Evolutionary conservation across 1,140 invertebrate species (phyloP), one percentile per base, ranked within the genome.

Genomic region (Agrilus planipennis): DNA sequence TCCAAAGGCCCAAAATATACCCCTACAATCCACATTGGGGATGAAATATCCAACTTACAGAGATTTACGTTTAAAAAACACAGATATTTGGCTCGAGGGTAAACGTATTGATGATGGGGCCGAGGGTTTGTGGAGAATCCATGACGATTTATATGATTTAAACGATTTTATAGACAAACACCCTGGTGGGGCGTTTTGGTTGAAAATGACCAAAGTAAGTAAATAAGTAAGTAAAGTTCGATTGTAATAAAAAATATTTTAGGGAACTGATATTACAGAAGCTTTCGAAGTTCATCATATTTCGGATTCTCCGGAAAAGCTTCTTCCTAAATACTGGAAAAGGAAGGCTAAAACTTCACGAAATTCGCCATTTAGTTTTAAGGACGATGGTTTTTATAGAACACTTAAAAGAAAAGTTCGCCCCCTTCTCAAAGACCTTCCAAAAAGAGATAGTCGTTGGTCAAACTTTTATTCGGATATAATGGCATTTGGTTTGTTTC

Each of bases 171-270:
- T 78, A 0, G 43, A 70, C 1, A 69, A 54, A 12, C 86, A 90
- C 69, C 86, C 85, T 12, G 86, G 86, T 19, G 85, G 85, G n/a
- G 34, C 60, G 9, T 76, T 82, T 51, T 89, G 84, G 83, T 55
- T 89, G 6, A 52, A 67, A 38, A 39, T 79, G 3, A 83, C 81
- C 3, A 75, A 75, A 61, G 76, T 76, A 54, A 29, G 32, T 36
- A n/a, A n/a, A n/a, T n/a, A n/a, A n/a, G n/a, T n/a, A n/a, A n/a
- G 15, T 14, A 34, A n/a, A n/a, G n/a, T n/a, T n/a, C n/a, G n/a
- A n/a, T n/a, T n/a, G n/a, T n/a, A 25, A 25, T 7, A 25, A 25
- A 7, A 25, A 9, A 18, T 20, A 18, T 50, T 53, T 21, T 44
- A 64, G 47, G 77, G 75, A 0, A 77, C 71, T 0, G 79, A 81